Percentiles rank a stretch among this genome's conserved stretches.
Conservation (phyloP, 1,140 invertebrate species). For the Belonocnema kinseyi region DNA sequence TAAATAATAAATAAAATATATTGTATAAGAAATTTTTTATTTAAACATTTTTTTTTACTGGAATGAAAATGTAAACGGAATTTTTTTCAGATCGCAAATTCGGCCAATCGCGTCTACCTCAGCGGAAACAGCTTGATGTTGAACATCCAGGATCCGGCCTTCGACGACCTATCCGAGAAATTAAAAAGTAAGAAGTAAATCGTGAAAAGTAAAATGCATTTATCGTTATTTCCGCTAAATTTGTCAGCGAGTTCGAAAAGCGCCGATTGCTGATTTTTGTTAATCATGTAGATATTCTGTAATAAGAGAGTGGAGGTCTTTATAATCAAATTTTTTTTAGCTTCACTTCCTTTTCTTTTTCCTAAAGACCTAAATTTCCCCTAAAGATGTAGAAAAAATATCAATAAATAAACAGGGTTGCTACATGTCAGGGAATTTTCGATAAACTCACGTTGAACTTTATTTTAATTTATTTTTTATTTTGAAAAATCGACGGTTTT, state of each 20-base stretch:
- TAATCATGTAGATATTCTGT: conserved; percentile 46
- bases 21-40: no score
- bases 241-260: conserved; percentile 41
- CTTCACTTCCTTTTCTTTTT: conserved; percentile 35
- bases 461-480: no score
- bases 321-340: conserved; percentile 39
- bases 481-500: no score
- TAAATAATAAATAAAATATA: no score
- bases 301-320: conserved; percentile 52
- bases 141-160: conserved; percentile 95
- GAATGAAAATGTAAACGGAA: conserved; percentile 30
- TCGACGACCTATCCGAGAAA: conserved; percentile 91
- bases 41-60: no score
- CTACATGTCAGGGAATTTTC: no score
- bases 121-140: conserved; percentile 96
- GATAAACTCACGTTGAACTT: no score
- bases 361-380: conserved; percentile 8
- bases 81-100: conserved; percentile 87
- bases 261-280: conserved; percentile 31
- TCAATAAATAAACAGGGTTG: background rate
- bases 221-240: conserved; percentile 34
- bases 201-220: conserved; percentile 41
- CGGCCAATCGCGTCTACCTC: conserved; percentile 96
- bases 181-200: conserved; percentile 86
- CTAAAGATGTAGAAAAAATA: background rate